These are phyloP conservation scores for Anneissia japonica DNA, from an alignment of 35 echinoderm and acorn worm species.

Conservation along the genomic window DNA sequence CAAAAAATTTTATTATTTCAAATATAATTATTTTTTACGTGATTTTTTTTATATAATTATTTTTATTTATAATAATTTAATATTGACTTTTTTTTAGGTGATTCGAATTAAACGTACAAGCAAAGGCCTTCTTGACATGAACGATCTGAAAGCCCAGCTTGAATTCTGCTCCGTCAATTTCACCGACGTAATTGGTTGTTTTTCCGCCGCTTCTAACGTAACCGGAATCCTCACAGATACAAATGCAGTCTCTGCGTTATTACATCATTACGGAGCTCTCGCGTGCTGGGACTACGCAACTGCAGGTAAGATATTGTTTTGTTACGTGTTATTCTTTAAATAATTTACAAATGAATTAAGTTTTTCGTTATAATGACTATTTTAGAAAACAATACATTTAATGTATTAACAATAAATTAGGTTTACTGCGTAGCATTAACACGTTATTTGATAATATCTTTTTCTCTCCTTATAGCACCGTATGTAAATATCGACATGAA, in stretches of 20 bases:
- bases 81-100: too few relatives aligned
- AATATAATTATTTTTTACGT: too few relatives aligned
- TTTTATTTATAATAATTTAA: too few relatives aligned
- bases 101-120: background rate
- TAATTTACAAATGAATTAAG: background rate
- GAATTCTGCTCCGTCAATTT: background rate
- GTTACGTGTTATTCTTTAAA: background rate
- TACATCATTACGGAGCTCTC: slow-evolving; percentile 82
- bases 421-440: background rate
- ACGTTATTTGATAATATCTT: too few relatives aligned
- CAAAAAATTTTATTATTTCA: too few relatives aligned
- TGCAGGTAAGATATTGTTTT: slow-evolving; percentile 26
- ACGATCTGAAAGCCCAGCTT: background rate
- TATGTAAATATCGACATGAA: slow-evolving; percentile 92
- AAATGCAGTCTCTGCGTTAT: slow-evolving; percentile 48
- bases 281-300: slow-evolving; percentile 97
- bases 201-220: slow-evolving; percentile 93
- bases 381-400: background rate
- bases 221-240: slow-evolving; percentile 91
- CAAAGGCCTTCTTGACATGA: background rate
- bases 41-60: slow-evolving; percentile 11
- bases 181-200: slow-evolving; percentile 67
- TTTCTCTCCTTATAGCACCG: slow-evolving; percentile 30
- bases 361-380: background rate
- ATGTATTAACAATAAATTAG: background rate